A percentile compares a stretch with the other conserved stretches of the same genome.
Evolutionary conservation across 2,797 vertebrate genomes (phyloP).

Genomic region (Sphenodon punctatus): DNA sequence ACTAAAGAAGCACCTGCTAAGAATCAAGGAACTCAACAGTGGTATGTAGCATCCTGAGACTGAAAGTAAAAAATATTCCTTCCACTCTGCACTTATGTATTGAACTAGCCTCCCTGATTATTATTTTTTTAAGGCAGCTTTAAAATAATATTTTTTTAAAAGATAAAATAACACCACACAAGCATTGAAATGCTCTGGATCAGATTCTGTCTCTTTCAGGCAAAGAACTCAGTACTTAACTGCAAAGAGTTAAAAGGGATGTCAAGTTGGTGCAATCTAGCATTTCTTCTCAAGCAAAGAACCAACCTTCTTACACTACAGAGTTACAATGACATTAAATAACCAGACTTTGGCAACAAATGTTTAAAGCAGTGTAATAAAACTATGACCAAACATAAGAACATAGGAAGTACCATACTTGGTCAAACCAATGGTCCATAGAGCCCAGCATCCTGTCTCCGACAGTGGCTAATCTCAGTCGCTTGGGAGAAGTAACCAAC

Average conservation of each 20-base stretch:
- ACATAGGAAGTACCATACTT: no score
- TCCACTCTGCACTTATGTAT: neutral
- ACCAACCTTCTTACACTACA: no score
- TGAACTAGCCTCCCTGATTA: neutral
- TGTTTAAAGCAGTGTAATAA: no score
- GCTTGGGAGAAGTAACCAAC: no score
- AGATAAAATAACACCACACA: no score
- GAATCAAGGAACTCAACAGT: conserved; percentile 38
- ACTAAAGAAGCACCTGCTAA: conserved; percentile 45
- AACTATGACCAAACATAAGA: no score
- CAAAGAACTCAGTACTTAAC: neutral
- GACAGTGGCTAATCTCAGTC: no score
- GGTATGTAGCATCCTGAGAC: neutral
- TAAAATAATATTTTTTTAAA: no score
- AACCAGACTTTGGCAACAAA: no score
- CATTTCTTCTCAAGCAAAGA: neutral
- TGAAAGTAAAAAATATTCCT: conserved; percentile 32
- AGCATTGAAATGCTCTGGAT: neutral
- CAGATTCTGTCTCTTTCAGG: neutral
- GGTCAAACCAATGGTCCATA: no score
- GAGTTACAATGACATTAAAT: no score
- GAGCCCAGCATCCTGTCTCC: no score
- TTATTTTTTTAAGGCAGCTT: neutral
- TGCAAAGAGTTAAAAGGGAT: neutral
- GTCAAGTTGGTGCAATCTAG: neutral